phyloP scores from a whole-genome alignment of 2,797 vertebrate species.

The Eulemur rubriventer region DNA sequence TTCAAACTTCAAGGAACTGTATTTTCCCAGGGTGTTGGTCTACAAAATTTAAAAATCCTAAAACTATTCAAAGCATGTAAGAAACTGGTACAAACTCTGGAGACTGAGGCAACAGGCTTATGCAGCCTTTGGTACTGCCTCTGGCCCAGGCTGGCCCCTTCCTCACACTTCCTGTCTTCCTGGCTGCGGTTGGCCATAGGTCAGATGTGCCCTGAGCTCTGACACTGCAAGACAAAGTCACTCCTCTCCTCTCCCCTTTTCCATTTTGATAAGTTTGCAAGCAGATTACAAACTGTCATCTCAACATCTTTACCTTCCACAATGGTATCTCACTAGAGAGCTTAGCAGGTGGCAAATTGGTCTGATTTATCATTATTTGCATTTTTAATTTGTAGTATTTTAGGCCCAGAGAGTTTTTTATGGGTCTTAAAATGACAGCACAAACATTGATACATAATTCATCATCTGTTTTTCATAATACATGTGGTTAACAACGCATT shows the following conservation, averaged over 20 bases:
- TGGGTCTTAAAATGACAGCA: constrained; percentile 66
- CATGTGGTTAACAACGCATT: constrained; percentile 28
- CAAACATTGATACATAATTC: constrained; percentile 73
- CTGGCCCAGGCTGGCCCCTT: background rate
- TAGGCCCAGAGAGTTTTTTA: constrained; percentile 33
- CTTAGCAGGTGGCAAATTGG: constrained; percentile 69
- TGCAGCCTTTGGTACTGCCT: background rate
- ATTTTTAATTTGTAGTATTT: constrained; percentile 77
- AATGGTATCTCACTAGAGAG: constrained; percentile 22
- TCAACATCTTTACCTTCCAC: constrained; percentile 59
- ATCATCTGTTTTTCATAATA: constrained; percentile 65
- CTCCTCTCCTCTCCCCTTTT: background rate
- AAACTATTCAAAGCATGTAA: background rate
- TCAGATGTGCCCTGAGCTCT: background rate
- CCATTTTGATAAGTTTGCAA: constrained; percentile 63
- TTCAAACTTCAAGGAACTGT: constrained; percentile 45
- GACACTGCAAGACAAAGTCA: background rate
- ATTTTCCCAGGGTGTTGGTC: constrained; percentile 35
- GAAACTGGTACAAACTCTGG: background rate
- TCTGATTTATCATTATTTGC: constrained; percentile 72
- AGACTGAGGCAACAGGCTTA: background rate
- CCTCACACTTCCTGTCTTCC: background rate
- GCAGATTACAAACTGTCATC: constrained; percentile 59
- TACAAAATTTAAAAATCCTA: constrained; percentile 51
- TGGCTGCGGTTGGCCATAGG: background rate